Evolutionary conservation across 2,113 vertebrate species (phyloP), one percentile per base, ranked within the genome.

Genomic region (Pelecanus crispus): DNA sequence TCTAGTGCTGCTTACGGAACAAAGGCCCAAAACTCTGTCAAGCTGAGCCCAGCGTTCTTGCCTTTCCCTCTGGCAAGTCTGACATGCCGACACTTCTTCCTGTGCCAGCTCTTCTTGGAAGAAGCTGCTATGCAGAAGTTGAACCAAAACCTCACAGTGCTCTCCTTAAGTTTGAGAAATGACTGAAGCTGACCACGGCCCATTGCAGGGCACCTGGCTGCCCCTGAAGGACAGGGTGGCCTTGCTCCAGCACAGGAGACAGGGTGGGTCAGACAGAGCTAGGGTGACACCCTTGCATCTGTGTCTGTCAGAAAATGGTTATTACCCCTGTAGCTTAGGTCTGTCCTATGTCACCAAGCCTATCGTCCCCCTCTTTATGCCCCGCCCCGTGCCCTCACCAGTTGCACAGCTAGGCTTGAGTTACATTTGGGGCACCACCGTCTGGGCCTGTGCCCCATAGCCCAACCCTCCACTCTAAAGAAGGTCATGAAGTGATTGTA

Each of bases 401-500:
- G 34, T 85, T 92, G 95, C 95, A 94, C 91, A 91, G 90, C 91
- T 79, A 94, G 95, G 83, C 94, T 95, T 94, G 95, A 93, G 93
- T 92, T 85, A 79, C 78, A 85, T 38, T 56, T 56, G 80, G 94
- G 91, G 92, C 95, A 89, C 49, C 44, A 24, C 67, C 7, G 2
- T 50, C 80, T 63, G 56, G 53, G 81, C 90, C 82, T 5, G 19
- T 96, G 95, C 94, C 97, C 93, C 81, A 19, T n/a, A 74, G 78
- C 93, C 95, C 66, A 1, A 49, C 87, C 93, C 96, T 91, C 91
- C 94, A 67, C 89, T 90, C 59, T 95, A 83, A 86, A 94, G 71
- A 92, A 88, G 93, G 84, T 88, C 81, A 70, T 93, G 83, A 86
- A 89, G 75, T 91, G 97, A 93, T 97, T 82, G 94, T 95, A 94